These are phyloP conservation scores for Blastobasis lacticolella DNA, from an alignment of 2,888 invertebrate genomes.

Conservation along the genomic window DNA sequence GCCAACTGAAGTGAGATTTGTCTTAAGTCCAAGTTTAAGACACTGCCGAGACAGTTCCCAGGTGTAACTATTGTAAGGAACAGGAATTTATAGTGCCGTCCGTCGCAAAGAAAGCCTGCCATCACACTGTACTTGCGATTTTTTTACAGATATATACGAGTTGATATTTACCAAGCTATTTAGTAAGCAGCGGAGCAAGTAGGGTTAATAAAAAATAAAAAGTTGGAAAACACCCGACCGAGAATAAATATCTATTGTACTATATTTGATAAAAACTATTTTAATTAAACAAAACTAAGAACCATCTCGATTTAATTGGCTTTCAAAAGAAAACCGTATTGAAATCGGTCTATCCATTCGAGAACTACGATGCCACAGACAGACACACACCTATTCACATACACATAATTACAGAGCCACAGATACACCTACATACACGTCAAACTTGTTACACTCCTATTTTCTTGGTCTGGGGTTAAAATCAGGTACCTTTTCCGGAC, in stretches of 20 bases:
- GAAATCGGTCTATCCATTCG: not conserved
- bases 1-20: conserved; percentile 45
- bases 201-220: too few species aligned
- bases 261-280: too few species aligned
- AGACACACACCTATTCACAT: too few species aligned
- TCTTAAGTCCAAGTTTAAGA: conserved; percentile 49
- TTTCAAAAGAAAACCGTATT: not conserved
- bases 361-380: not conserved
- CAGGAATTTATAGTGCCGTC: conserved; percentile 53
- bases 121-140: conserved; percentile 28
- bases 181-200: not conserved
- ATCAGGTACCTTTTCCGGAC: too few species aligned
- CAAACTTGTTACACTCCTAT: too few species aligned
- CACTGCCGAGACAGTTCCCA: conserved; percentile 54
- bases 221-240: too few species aligned
- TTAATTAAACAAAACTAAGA: not conserved
- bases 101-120: conserved; percentile 23
- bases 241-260: too few species aligned
- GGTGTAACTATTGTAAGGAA: conserved; percentile 66
- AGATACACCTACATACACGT: too few species aligned
- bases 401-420: too few species aligned
- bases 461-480: not conserved
- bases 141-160: not conserved
- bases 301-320: not conserved
- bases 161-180: not conserved